phyloP scores from a whole-genome alignment of 2,888 invertebrate species.

The Baccha elongata region DNA sequence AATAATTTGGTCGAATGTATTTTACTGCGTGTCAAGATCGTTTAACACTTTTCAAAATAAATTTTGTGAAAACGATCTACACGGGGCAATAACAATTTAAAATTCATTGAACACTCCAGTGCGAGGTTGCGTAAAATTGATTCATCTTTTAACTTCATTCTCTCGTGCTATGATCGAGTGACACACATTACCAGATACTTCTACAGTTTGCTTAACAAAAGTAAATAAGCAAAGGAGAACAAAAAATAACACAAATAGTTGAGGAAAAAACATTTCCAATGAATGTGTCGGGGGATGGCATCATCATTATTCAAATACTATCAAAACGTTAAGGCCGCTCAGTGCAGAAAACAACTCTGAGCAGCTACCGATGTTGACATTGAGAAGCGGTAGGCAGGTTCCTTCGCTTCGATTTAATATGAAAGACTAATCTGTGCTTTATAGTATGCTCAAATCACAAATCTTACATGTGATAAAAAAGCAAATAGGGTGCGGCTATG shows the following conservation, averaged over 20 bases:
- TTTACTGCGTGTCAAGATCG: slow-evolving; percentile 21
- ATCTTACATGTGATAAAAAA: slow-evolving; percentile 60
- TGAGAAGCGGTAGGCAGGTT: slow-evolving; percentile 63
- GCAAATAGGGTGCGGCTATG: slow-evolving; percentile 64
- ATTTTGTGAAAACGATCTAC: slow-evolving; percentile 14
- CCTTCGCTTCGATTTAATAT: slow-evolving; percentile 26
- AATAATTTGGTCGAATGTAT: slow-evolving; percentile 18
- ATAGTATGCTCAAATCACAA: slow-evolving; percentile 23
- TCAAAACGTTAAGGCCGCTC: slow-evolving; percentile 67
- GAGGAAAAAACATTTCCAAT: slow-evolving; percentile 62
- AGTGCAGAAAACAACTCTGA: slow-evolving; percentile 42
- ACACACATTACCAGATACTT: slow-evolving; percentile 62
- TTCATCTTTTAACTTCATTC: slow-evolving; percentile 48
- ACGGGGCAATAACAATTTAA: slow-evolving; percentile 16
- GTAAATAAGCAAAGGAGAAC: background rate
- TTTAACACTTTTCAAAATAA: slow-evolving; percentile 25
- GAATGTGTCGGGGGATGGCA: slow-evolving; percentile 65
- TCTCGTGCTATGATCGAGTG: slow-evolving; percentile 36
- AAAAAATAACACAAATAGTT: background rate
- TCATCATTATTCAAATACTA: slow-evolving; percentile 71
- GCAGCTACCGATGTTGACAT: slow-evolving; percentile 58
- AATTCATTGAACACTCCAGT: slow-evolving; percentile 40
- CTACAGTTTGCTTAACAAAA: slow-evolving; percentile 8
- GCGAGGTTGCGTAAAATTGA: slow-evolving; percentile 46
- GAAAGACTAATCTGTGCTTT: slow-evolving; percentile 38